These are phyloP conservation scores for Drosophila dives DNA, from an alignment of 2,888 invertebrate genomes.

Conservation along the genomic window DNA sequence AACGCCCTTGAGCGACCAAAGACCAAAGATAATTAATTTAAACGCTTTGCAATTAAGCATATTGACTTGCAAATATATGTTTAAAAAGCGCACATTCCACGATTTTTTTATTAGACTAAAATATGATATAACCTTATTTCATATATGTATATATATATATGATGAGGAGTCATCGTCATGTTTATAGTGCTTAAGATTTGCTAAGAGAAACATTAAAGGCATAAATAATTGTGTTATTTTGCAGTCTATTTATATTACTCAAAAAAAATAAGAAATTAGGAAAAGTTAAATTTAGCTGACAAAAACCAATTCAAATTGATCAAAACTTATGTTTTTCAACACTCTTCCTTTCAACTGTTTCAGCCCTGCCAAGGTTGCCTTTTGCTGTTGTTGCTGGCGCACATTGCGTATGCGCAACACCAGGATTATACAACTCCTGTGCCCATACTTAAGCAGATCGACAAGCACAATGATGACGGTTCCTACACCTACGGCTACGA, in stretches of 20 bases:
- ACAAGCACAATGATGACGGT: slow-evolving; percentile 94
- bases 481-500: slow-evolving; percentile 96
- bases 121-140: no score
- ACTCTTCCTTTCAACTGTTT: neutral
- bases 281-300: neutral
- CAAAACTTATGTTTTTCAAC: neutral
- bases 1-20: slow-evolving; percentile 58
- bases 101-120: slow-evolving; percentile 1
- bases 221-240: neutral
- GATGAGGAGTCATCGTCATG: neutral
- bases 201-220: neutral
- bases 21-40: slow-evolving; percentile 18
- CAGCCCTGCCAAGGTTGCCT: slow-evolving; percentile 33
- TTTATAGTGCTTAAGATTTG: neutral
- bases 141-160: neutral
- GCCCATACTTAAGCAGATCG: slow-evolving; percentile 93
- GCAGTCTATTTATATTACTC: neutral
- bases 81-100: neutral
- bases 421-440: slow-evolving; percentile 90
- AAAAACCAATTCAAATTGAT: neutral
- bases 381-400: slow-evolving; percentile 49
- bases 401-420: slow-evolving; percentile 71
- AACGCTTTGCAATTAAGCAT: slow-evolving; percentile 25
- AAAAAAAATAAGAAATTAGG: neutral
- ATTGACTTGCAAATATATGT: slow-evolving; percentile 16